Evolutionary conservation across 2,113 vertebrate species (phyloP).

Genomic region (Promerops cafer): DNA sequence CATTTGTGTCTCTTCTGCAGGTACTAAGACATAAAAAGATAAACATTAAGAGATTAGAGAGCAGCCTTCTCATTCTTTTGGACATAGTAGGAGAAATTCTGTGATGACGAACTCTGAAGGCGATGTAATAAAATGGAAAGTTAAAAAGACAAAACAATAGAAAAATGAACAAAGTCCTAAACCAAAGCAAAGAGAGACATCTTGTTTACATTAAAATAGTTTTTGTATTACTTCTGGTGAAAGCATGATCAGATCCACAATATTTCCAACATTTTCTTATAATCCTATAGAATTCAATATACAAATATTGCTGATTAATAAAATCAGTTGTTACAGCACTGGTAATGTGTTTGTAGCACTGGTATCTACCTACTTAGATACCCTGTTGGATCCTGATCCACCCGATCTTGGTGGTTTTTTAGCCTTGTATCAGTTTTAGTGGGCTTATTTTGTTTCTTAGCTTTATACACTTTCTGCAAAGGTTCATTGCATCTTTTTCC

Average conservation of each 20-base stretch:
- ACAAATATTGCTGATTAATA: not conserved
- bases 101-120: not conserved
- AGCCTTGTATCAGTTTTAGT: not conserved
- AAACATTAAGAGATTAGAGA: not conserved
- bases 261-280: not conserved
- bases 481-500: not conserved
- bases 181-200: not conserved
- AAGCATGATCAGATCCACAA: not conserved
- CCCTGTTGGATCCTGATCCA: not conserved
- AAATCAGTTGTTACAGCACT: not conserved
- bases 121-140: not conserved
- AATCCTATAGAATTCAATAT: not conserved
- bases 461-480: not conserved
- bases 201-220: not conserved
- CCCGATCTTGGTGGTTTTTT: not conserved
- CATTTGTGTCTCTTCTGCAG: not conserved
- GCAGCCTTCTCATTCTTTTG: not conserved
- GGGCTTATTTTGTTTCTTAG: not conserved
- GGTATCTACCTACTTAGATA: not conserved
- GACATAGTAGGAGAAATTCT: not conserved
- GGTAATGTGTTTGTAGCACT: not conserved
- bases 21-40: not conserved
- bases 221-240: not conserved
- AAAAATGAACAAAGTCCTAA: not conserved
- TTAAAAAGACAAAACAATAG: not conserved